Evolutionary conservation across 2,113 vertebrate genomes (phyloP).

Genomic region (Amia ocellicauda): DNA sequence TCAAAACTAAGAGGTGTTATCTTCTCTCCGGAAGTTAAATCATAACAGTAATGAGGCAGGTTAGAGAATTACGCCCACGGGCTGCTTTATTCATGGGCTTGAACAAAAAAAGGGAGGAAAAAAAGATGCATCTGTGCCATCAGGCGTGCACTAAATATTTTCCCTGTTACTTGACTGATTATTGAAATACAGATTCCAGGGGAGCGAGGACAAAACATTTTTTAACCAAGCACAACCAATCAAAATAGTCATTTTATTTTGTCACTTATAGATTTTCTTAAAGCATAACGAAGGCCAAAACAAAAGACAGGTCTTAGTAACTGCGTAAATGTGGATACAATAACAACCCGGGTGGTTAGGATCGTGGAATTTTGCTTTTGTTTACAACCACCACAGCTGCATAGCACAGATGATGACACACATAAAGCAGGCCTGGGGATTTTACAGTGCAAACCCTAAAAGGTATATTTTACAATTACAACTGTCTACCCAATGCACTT

Average conservation of each 20-base stretch:
- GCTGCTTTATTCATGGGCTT: slow-evolving; percentile 37
- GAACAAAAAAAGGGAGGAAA: slow-evolving; percentile 18
- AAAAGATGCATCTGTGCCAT: slow-evolving; percentile 28
- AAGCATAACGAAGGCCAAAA: too few species aligned
- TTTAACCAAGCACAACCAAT: not conserved
- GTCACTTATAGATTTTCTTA: too few species aligned
- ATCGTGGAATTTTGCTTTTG: too few species aligned
- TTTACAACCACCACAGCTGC: too few species aligned
- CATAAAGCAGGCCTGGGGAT: too few species aligned
- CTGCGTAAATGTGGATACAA: too few species aligned
- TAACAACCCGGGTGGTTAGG: too few species aligned
- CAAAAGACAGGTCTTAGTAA: too few species aligned
- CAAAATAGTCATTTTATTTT: slow-evolving; percentile 14
- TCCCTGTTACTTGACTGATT: slow-evolving; percentile 35
- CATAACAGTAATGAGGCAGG: slow-evolving; percentile 65
- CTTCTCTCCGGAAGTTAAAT: slow-evolving; percentile 59
- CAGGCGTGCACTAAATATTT: slow-evolving; percentile 35
- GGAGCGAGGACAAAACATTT: slow-evolving; percentile 30
- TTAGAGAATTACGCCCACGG: slow-evolving; percentile 53
- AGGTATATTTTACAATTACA: too few species aligned
- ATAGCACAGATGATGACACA: too few species aligned
- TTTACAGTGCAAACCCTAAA: too few species aligned
- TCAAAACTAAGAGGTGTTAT: slow-evolving; percentile 69
- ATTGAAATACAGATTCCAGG: slow-evolving; percentile 16
- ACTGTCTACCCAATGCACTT: not conserved